Conservation (phyloP, 2,113 vertebrate species). For the Phalacrocorax pelagicus region DNA sequence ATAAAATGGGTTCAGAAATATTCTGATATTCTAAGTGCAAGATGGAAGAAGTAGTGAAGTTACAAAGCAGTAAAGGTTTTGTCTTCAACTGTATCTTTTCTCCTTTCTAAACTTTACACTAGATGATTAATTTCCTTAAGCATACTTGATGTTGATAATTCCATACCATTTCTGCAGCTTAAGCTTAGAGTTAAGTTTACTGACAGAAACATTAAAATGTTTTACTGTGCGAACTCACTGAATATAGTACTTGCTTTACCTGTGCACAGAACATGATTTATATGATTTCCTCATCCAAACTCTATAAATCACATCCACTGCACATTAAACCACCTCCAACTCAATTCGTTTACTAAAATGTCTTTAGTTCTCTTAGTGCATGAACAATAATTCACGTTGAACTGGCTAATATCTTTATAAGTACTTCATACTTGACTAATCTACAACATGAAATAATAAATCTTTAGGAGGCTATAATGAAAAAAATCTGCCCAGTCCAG, state of each 20-base stretch:
- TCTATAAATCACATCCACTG: not conserved
- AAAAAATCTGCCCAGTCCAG: not conserved
- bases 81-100: not conserved
- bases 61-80: not conserved
- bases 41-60: not conserved
- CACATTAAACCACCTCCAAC: not conserved
- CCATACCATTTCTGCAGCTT: not conserved
- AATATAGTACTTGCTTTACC: not conserved
- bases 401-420: not conserved
- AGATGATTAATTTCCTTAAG: not conserved
- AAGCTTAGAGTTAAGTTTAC: not conserved
- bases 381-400: not conserved
- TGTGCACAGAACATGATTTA: not conserved
- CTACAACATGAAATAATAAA: not conserved
- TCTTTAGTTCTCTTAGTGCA: not conserved
- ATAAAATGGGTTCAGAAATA: not conserved
- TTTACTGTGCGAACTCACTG: slow-evolving; percentile 5
- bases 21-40: not conserved
- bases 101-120: not conserved
- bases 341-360: not conserved
- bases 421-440: not conserved
- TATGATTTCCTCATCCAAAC: not conserved
- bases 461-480: not conserved
- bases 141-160: not conserved
- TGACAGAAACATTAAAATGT: slow-evolving; percentile 24